Conservation (phyloP, 2,888 invertebrate species). For the Sphaeridia pumilis region DNA sequence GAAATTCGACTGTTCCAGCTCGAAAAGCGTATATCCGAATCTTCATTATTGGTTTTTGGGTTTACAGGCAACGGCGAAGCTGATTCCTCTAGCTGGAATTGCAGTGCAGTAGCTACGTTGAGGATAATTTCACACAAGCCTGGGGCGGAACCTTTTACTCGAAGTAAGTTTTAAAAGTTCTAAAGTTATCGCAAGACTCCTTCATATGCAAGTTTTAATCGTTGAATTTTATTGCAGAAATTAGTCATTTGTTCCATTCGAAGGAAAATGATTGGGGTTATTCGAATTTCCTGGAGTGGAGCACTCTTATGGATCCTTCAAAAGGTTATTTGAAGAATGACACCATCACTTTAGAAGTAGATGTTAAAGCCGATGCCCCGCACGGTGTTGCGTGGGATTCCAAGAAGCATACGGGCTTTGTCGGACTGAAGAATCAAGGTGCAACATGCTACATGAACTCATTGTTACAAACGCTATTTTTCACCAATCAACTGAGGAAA, state of each 20-base stretch:
- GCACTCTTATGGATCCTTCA: constrained; percentile 78
- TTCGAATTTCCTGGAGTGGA: constrained; percentile 92
- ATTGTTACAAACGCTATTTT: constrained; percentile 90
- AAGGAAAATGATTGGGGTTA: constrained; percentile 89
- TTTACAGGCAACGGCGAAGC: constrained; percentile 86
- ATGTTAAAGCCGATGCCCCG: constrained; percentile 75
- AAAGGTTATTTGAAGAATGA: constrained; percentile 88
- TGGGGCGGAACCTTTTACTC: constrained; percentile 73
- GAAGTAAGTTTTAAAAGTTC: constrained; percentile 54
- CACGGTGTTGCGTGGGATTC: constrained; percentile 96
- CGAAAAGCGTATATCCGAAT: no score
- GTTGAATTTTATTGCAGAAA: no score
- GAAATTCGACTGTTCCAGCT: no score
- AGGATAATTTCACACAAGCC: constrained; percentile 77
- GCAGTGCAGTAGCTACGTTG: constrained; percentile 89
- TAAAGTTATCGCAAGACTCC: no score
- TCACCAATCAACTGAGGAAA: constrained; percentile 71
- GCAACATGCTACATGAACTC: constrained; percentile 99
- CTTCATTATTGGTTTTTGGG: no score
- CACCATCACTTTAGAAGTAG: constrained; percentile 73
- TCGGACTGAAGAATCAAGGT: constrained; percentile 96
- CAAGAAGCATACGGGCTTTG: constrained; percentile 82
- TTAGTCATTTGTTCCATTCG: constrained; percentile 90
- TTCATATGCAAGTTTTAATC: no score
- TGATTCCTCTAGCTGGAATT: constrained; percentile 95